Evolutionary conservation across 2,888 invertebrate species (phyloP).

Genomic region (Pandemis cinnamomeana): DNA sequence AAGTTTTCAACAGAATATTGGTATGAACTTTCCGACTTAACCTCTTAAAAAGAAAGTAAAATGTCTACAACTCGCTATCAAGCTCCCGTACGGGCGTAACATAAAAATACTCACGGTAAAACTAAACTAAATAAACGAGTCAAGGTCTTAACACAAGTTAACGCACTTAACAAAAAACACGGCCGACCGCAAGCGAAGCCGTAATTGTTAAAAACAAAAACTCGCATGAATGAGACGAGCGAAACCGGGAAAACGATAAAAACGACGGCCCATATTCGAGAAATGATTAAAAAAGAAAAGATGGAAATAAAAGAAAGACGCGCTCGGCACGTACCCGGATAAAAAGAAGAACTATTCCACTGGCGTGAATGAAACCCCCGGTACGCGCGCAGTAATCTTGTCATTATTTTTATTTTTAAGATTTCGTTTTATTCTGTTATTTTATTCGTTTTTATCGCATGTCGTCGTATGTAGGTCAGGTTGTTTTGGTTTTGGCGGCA

Average conservation of each 20-base stretch:
- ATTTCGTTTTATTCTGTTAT: constrained; percentile 69
- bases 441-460: constrained; percentile 75
- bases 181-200: constrained; percentile 19
- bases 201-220: constrained; percentile 28
- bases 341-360: constrained; percentile 82
- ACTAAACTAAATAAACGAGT: constrained; percentile 7
- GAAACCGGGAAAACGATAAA: constrained; percentile 80
- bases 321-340: constrained; percentile 75
- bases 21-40: too few species aligned
- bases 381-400: constrained; percentile 77
- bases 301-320: constrained; percentile 69
- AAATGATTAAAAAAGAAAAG: constrained; percentile 82
- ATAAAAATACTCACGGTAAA: constrained; percentile 3
- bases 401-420: constrained; percentile 80
- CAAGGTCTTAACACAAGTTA: constrained; percentile 15
- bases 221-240: constrained; percentile 68
- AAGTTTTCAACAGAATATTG: too few species aligned
- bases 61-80: background rate
- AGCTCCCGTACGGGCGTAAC: background rate
- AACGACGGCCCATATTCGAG: constrained; percentile 83
- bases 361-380: constrained; percentile 82
- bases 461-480: constrained; percentile 80
- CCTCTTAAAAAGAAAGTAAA: background rate
- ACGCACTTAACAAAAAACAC: constrained; percentile 23
- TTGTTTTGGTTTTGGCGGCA: constrained; percentile 78